These are phyloP conservation scores for Steinernema khuongi DNA, from an alignment of 1,140 invertebrate genomes.

Conservation along the genomic window DNA sequence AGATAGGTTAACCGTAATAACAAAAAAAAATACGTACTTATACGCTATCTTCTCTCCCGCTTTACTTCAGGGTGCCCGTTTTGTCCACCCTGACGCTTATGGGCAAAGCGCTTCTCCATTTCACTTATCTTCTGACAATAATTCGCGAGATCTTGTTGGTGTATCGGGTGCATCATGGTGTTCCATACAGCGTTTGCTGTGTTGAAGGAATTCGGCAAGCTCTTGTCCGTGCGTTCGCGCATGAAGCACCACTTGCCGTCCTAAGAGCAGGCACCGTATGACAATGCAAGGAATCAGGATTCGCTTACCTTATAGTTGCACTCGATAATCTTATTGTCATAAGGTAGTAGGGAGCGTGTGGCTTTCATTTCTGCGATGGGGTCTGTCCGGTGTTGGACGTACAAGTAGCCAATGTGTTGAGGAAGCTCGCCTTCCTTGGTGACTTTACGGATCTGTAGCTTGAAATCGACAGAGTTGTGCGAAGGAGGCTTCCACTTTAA, in stretches of 20 bases:
- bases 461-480: slow-evolving; percentile 92
- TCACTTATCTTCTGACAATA: slow-evolving; percentile 9
- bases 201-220: slow-evolving; percentile 73
- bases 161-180: slow-evolving; percentile 47
- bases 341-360: slow-evolving; percentile 70
- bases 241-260: slow-evolving; percentile 80
- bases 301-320: slow-evolving; percentile 67
- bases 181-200: slow-evolving; percentile 49
- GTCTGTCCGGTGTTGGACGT: slow-evolving; percentile 39
- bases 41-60: neutral
- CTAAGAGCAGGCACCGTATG: slow-evolving; percentile 44
- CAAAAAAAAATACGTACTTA: neutral
- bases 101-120: neutral
- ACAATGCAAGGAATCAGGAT: slow-evolving; percentile 57
- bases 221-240: slow-evolving; percentile 92
- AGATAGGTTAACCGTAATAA: too few relatives aligned
- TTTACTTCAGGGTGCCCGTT: neutral
- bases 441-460: slow-evolving; percentile 73
- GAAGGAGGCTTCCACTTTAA: slow-evolving; percentile 94
- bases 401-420: slow-evolving; percentile 46
- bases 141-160: slow-evolving; percentile 35
- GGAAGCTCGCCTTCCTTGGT: slow-evolving; percentile 67
- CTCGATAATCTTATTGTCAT: slow-evolving; percentile 91
- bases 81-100: neutral
- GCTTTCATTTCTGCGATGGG: slow-evolving; percentile 67